Conservation (phyloP, 1,140 invertebrate species). For the Adelges cooleyi region DNA sequence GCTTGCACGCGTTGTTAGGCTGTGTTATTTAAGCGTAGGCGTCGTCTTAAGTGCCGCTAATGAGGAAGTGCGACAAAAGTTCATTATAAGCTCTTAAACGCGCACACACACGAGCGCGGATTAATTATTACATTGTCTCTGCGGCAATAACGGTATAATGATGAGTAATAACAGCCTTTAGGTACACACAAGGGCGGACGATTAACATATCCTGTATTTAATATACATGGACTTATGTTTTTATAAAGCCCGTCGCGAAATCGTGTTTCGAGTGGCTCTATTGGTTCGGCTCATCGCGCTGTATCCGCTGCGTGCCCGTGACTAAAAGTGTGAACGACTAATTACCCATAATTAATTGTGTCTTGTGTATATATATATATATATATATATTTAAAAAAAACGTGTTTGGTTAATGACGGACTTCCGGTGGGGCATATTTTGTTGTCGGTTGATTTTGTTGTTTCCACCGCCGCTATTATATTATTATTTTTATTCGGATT, state of each 20-base stretch:
- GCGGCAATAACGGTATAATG: background rate
- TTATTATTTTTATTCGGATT: background rate
- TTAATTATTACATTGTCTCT: no score
- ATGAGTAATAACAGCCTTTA: no score
- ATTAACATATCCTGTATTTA: conserved; percentile 24
- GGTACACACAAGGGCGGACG: no score
- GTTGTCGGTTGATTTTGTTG: background rate
- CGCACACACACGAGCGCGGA: background rate
- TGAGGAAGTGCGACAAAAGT: conserved; percentile 26
- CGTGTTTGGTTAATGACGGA: conserved; percentile 20
- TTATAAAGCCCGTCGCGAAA: conserved; percentile 7
- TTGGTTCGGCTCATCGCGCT: background rate
- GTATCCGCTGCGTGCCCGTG: conserved; percentile 22
- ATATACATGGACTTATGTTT: no score
- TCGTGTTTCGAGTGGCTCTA: background rate
- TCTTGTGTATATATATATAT: background rate
- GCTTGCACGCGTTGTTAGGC: no score
- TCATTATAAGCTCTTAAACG: background rate
- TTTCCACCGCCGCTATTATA: background rate
- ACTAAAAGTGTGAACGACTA: conserved; percentile 29
- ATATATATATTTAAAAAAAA: no score
- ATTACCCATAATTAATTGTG: conserved; percentile 23
- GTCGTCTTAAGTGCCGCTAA: conserved; percentile 14
- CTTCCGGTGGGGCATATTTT: conserved; percentile 12
- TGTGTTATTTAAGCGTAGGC: background rate